Percentiles rank a stretch among this genome's conserved stretches.
phyloP scores from a whole-genome alignment of 2,888 invertebrate genomes.

The Ennomos quercinarius region DNA sequence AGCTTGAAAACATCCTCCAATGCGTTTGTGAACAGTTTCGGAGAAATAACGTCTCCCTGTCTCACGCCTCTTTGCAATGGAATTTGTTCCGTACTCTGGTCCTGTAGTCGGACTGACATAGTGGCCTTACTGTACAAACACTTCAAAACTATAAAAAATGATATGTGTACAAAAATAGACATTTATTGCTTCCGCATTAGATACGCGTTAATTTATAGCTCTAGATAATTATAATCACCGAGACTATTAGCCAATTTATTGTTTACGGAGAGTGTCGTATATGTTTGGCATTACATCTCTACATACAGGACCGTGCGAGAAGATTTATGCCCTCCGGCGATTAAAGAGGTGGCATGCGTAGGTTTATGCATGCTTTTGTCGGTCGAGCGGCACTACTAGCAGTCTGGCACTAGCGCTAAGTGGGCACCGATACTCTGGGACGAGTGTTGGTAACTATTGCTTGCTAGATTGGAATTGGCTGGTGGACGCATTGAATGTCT shows the following conservation, averaged over 20 bases:
- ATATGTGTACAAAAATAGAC: conserved; percentile 31
- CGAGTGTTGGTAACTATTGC: conserved; percentile 26
- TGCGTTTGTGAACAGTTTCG: too few relatives aligned
- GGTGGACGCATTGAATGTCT: too few relatives aligned
- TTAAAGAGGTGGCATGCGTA: conserved; percentile 30
- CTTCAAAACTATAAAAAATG: too few relatives aligned
- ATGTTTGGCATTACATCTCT: conserved; percentile 34
- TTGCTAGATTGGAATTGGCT: too few relatives aligned
- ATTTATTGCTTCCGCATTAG: conserved; percentile 32
- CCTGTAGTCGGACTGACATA: too few relatives aligned
- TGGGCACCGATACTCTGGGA: conserved; percentile 19
- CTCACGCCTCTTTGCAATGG: too few relatives aligned
- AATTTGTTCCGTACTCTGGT: too few relatives aligned
- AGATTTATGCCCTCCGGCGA: conserved; percentile 32
- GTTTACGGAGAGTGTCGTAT: conserved; percentile 35
- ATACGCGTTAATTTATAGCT: conserved; percentile 27
- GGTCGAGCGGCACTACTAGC: conserved; percentile 18
- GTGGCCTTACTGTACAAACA: too few relatives aligned
- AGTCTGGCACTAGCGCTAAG: neutral
- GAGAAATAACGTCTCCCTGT: too few relatives aligned
- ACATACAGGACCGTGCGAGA: conserved; percentile 6
- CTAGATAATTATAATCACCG: conserved; percentile 12
- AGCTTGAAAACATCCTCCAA: too few relatives aligned
- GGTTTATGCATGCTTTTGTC: conserved; percentile 26
- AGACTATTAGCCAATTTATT: conserved; percentile 33